Base-by-base conservation (phyloP, 2,113 vertebrate species). In the Heterotis niloticus region DNA sequence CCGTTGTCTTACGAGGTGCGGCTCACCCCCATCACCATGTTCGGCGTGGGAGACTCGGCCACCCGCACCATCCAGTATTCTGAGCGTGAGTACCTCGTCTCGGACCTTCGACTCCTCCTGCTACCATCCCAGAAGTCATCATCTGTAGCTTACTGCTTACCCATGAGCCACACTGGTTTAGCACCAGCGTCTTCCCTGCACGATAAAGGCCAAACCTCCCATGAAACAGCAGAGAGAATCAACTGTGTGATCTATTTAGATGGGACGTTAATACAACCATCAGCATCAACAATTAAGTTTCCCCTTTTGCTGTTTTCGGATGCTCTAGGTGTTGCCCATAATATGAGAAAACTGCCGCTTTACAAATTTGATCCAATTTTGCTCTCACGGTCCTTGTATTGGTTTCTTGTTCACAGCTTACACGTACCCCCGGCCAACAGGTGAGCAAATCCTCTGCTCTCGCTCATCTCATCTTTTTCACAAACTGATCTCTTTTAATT, bases 1-100 rank as follows among this genome's bases (percentile, higher is more conserved):
- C 96, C 96, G 52, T 89, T 95, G 84, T 93, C 93, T 83, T 99
- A 99, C 0, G 96, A 98, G 89, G 88, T 98, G 84, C 93, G 91
- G 75, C 92, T 99, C 85, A 95, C 94, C 0, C 96, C 98, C 85
- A 93, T 97, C 84, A 98, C 96, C 81, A 93, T 89, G 86, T 98
- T 93, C 68, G 96, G 94, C 85, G 91, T 88, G 0, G 97, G 96
- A 5, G 96, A 99, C 71, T 91, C 89, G 74, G 84, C 95, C 85
- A 89, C 91, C 18, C 94, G 98, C 78, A 87, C 89, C 90, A 95
- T 99, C 85, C 94, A 93, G 90, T 99, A 98, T 88, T 94, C 93
- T 78, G 96, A 99, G 85, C 96, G 98, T 99, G 93, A 94, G 97
- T 93, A 66, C 11, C 57, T 56, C 23, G 18, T 29, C 60, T 14